Base-by-base conservation (phyloP, 2,797 vertebrate genomes). In the Emydoidea blandingii region DNA sequence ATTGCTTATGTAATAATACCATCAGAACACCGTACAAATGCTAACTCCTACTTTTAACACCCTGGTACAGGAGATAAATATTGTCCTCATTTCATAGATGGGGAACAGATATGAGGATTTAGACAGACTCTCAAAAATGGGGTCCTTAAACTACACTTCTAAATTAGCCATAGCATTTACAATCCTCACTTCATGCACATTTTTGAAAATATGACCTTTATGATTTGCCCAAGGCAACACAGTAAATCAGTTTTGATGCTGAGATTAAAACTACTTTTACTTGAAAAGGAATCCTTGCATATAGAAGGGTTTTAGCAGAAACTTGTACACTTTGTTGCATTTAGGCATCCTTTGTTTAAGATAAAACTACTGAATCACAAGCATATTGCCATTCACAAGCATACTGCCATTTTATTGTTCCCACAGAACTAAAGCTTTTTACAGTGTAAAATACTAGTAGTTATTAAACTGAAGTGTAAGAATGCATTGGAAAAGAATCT, bases 381-480 rank as follows among this genome's bases (percentile, higher is more conserved):
- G 25, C 19, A 9, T 76, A 8, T 54, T 16, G 52, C 49, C 12
- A 15, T 50, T 79, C 44, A 29, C 47, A 29, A 9, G 16, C 29
- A 9, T 76, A 8, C 21, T 16, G 3, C 11, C 6, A 47, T 49
- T 50, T 76, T 41, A 12, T 29, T 19, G 41, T 62, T 57, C 81
- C 81, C n/a, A 31, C 56, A 34, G 44, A 62, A 31, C 6, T 31
- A 47, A 8, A 49, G 41, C 41, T 41, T 62, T 74, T 6, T 44
- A 21, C 62, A 41, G 25, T 52, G 37, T 2, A 5, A 25, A 47
- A 41, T 47, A 21, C 68, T 52, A 79, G 78, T 52, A 47, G 37
- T 19, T 76, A 9, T 50, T 8, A 27, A 31, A 50, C 31, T 72
- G 1, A 10, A 57, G 65, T 0, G 0, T 18, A n/a, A 80, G 47